phyloP scores from a whole-genome alignment of 2,113 vertebrate species.

The Mustela nigripes region DNA sequence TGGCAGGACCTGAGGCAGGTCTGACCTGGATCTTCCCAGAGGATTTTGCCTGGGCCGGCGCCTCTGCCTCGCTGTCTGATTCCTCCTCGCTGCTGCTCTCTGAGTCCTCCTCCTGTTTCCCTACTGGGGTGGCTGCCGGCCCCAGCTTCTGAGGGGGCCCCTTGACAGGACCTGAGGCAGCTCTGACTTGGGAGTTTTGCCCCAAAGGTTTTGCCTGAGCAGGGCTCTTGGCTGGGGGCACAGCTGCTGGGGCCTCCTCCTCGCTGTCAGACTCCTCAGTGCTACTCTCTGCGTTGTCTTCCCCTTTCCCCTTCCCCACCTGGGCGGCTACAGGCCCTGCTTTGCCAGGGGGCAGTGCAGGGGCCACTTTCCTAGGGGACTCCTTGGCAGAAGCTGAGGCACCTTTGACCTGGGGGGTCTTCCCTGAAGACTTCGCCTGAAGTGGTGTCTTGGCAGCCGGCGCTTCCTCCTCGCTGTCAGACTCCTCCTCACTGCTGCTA shows the following conservation, averaged over 20 bases:
- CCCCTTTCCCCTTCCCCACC: neutral
- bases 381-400: neutral
- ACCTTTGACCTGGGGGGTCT: constrained; percentile 59
- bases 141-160: constrained; percentile 56
- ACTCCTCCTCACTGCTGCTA: constrained; percentile 68
- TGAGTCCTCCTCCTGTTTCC: constrained; percentile 1
- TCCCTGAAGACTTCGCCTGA: constrained; percentile 73
- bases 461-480: constrained; percentile 42
- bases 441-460: neutral
- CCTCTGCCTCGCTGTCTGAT: constrained; percentile 28
- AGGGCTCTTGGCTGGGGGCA: neutral
- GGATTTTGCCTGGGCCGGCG: constrained; percentile 70
- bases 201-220: constrained; percentile 67
- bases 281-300: constrained; percentile 48
- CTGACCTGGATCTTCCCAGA: constrained; percentile 68
- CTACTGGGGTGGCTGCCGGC: constrained; percentile 44
- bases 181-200: constrained; percentile 71
- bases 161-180: neutral
- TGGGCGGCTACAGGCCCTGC: constrained; percentile 34
- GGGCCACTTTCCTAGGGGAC: neutral
- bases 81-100: constrained; percentile 82
- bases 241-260: neutral
- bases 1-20: constrained; percentile 10
- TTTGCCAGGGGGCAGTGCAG: constrained; percentile 46
- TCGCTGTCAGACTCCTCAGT: constrained; percentile 74